These are phyloP conservation scores for Protobothrops mucrosquamatus DNA, from an alignment of 2,113 vertebrate species.

Conservation along the genomic window DNA sequence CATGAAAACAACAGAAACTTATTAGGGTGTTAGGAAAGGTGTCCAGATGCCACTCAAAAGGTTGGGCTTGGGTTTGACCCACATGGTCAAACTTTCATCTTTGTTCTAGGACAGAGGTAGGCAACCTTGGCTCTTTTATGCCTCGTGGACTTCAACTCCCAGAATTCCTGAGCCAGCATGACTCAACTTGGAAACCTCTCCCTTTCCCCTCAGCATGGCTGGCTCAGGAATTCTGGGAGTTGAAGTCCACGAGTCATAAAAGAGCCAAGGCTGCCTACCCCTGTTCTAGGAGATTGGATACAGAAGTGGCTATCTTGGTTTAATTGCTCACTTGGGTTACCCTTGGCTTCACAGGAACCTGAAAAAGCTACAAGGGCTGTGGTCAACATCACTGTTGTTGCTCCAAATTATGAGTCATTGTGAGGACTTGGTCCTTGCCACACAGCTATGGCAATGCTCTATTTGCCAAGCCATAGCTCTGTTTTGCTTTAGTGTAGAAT, in stretches of 20 bases:
- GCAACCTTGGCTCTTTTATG: too few relatives aligned
- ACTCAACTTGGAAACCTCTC: too few relatives aligned
- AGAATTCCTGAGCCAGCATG: too few relatives aligned
- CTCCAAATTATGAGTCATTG: not conserved
- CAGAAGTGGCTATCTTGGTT: not conserved
- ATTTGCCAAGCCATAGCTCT: not conserved
- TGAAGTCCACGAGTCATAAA: too few relatives aligned
- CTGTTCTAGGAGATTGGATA: too few relatives aligned
- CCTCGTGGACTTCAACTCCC: too few relatives aligned
- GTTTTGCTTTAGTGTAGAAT: not conserved
- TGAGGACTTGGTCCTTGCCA: not conserved
- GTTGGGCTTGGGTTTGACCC: not conserved
- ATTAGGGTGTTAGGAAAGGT: not conserved
- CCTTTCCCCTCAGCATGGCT: too few relatives aligned
- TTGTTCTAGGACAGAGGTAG: too few relatives aligned
- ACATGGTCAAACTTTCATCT: not conserved
- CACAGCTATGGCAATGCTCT: not conserved
- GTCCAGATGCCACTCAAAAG: not conserved
- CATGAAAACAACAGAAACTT: not conserved
- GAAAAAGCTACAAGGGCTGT: not conserved
- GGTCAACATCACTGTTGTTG: too few relatives aligned
- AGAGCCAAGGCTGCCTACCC: too few relatives aligned
- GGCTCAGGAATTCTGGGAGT: too few relatives aligned
- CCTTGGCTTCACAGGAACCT: not conserved
- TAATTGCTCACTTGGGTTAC: not conserved